These are phyloP conservation scores for Aphelinus certus DNA, from an alignment of 1,140 invertebrate species.

Conservation along the genomic window DNA sequence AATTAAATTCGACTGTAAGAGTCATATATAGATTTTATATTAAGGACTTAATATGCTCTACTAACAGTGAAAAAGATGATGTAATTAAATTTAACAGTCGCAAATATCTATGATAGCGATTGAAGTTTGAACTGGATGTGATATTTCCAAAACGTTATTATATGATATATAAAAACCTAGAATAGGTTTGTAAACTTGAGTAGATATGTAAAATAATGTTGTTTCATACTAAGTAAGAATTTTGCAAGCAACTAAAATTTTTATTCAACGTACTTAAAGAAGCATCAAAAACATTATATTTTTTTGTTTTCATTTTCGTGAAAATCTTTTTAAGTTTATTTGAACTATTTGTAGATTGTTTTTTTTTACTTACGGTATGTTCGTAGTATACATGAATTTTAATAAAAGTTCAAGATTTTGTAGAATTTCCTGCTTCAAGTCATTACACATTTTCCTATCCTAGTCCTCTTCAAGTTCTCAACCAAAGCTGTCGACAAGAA, in stretches of 20 bases:
- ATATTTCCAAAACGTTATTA: constrained; percentile 33
- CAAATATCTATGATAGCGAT: constrained; percentile 22
- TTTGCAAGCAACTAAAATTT: constrained; percentile 23
- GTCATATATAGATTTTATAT: too few relatives aligned
- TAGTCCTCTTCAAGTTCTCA: background rate
- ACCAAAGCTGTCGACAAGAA: too few relatives aligned
- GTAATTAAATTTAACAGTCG: constrained; percentile 18
- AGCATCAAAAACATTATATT: constrained; percentile 26
- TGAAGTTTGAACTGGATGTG: constrained; percentile 31
- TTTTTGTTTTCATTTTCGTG: constrained; percentile 30
- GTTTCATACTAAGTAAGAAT: constrained; percentile 29
- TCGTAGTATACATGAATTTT: constrained; percentile 30
- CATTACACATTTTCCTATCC: constrained; percentile 32
- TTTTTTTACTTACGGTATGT: constrained; percentile 32
- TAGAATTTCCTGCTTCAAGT: constrained; percentile 34
- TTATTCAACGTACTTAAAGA: constrained; percentile 26
- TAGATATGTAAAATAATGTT: constrained; percentile 31
- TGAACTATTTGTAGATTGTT: constrained; percentile 34
- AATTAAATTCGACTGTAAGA: background rate
- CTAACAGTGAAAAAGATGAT: constrained; percentile 20
- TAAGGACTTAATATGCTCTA: too few relatives aligned
- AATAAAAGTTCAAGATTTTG: constrained; percentile 40
- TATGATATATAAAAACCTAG: background rate
- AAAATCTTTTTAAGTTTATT: constrained; percentile 28
- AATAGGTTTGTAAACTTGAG: constrained; percentile 6